Conservation (phyloP, 2,888 invertebrate genomes). For the Molanna angustata region DNA sequence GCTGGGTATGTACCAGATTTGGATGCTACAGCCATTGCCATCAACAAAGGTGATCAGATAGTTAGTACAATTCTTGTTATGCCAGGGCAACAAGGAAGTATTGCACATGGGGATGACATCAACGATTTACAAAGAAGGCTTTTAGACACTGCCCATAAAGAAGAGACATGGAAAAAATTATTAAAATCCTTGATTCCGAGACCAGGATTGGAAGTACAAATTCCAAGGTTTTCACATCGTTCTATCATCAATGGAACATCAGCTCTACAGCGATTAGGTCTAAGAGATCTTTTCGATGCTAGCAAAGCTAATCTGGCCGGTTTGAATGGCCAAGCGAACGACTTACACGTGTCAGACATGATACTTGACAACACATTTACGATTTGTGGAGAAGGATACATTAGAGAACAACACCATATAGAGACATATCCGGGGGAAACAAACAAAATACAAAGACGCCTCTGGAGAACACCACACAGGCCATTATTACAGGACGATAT, state of each 20-base stretch:
- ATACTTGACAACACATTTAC: slow-evolving; percentile 81
- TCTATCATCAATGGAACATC: slow-evolving; percentile 79
- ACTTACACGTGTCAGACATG: slow-evolving; percentile 80
- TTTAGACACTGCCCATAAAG: slow-evolving; percentile 62
- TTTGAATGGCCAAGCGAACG: slow-evolving; percentile 74
- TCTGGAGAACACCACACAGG: slow-evolving; percentile 37
- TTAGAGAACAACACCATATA: slow-evolving; percentile 72
- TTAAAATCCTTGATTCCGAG: slow-evolving; percentile 72
- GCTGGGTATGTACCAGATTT: slow-evolving; percentile 83
- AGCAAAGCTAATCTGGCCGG: slow-evolving; percentile 79
- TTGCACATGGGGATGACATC: slow-evolving; percentile 75
- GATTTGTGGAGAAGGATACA: slow-evolving; percentile 73
- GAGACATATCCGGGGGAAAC: slow-evolving; percentile 78
- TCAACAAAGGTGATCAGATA: slow-evolving; percentile 67
- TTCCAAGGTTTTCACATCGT: slow-evolving; percentile 80
- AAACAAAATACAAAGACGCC: slow-evolving; percentile 40
- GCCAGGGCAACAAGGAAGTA: slow-evolving; percentile 81
- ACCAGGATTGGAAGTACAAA: slow-evolving; percentile 75
- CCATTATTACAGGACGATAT: slow-evolving; percentile 37
- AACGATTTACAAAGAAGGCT: slow-evolving; percentile 70
- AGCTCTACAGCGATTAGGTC: slow-evolving; percentile 75
- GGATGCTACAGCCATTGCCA: slow-evolving; percentile 79
- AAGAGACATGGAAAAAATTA: slow-evolving; percentile 70
- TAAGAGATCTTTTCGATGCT: slow-evolving; percentile 74
- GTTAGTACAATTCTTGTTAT: slow-evolving; percentile 79